A percentile compares a stretch with the other conserved stretches of the same genome.
Evolutionary conservation across 2,113 vertebrate species (phyloP).

Genomic region (Ictidomys tridecemlineatus): DNA sequence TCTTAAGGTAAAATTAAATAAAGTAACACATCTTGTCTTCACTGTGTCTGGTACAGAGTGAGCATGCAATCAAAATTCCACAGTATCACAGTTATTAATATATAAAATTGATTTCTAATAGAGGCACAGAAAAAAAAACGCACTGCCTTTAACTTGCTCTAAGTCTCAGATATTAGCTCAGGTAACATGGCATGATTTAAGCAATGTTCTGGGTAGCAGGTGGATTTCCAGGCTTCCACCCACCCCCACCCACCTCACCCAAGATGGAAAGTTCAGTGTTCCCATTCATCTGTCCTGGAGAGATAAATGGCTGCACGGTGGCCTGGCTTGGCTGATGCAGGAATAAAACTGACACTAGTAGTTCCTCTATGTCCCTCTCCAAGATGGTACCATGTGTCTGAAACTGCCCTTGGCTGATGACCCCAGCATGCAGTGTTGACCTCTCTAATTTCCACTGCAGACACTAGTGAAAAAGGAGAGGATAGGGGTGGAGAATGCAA

Average conservation of each 20-base stretch:
- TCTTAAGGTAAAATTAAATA: not conserved
- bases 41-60: no score
- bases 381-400: no score
- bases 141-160: not conserved
- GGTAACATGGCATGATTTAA: no score
- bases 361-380: not conserved
- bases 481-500: not conserved
- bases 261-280: not conserved
- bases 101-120: not conserved
- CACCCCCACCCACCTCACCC: no score
- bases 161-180: not conserved
- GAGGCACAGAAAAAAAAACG: not conserved
- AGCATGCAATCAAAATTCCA: no score
- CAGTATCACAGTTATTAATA: not conserved
- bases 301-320: not conserved
- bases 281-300: accelerated
- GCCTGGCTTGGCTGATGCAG: no score
- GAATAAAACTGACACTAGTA: no score
- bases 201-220: accelerated
- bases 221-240: not conserved
- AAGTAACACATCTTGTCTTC: not conserved
- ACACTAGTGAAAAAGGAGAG: accelerated
- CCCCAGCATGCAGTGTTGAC: accelerated
- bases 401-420: not conserved
- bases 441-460: no score